Evolutionary conservation across 1,140 invertebrate species (phyloP).

Genomic region (Platyscapa corneri): DNA sequence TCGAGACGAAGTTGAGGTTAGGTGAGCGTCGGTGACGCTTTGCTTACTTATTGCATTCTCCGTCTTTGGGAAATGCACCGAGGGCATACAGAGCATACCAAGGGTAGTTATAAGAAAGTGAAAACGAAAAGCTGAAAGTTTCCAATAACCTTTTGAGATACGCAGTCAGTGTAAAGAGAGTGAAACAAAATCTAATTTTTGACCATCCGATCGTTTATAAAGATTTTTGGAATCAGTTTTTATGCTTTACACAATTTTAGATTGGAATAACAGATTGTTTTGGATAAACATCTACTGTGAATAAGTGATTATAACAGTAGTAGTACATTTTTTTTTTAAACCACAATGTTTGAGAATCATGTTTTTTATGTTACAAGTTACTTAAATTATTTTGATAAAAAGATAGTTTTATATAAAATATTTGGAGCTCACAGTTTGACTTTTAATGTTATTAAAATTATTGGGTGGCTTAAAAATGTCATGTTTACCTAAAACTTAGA

Average conservation of each 20-base stretch:
- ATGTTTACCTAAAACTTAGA: no score
- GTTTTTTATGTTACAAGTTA: background rate
- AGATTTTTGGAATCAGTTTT: background rate
- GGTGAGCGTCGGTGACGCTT: constrained; percentile 41
- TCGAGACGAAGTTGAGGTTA: constrained; percentile 29
- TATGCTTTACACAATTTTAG: background rate
- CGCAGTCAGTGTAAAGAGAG: background rate
- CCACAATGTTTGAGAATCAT: background rate
- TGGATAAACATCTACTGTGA: no score
- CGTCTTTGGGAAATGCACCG: background rate
- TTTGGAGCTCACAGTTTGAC: no score
- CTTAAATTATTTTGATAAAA: no score
- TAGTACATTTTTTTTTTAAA: background rate
- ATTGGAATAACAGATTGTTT: no score
- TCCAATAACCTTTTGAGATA: background rate
- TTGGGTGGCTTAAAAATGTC: no score
- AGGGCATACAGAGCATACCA: background rate
- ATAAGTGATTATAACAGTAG: no score
- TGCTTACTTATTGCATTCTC: background rate
- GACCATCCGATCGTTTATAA: background rate
- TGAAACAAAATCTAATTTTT: background rate
- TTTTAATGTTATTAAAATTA: no score
- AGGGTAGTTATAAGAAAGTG: background rate
- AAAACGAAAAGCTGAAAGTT: background rate
- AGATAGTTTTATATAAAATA: no score